Percentiles rank a stretch among this genome's conserved stretches.
Evolutionary conservation across 2,888 invertebrate genomes (phyloP).

Genomic region (Taphrorychus bicolor): DNA sequence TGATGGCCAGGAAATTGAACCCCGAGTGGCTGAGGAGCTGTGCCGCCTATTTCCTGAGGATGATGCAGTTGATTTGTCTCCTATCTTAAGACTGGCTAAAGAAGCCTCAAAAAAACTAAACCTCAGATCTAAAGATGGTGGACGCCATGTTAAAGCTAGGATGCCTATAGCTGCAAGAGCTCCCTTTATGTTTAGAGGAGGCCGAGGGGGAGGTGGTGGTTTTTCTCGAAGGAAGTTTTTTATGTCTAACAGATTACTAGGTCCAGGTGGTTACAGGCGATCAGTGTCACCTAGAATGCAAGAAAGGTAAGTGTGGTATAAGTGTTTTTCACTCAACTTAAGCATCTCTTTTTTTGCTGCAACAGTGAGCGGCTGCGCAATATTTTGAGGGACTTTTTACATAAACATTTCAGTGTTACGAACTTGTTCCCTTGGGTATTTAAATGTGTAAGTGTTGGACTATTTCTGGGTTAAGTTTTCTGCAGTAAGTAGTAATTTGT

Average conservation of each 20-base stretch:
- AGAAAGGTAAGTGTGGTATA: conserved; percentile 48
- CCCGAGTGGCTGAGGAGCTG: conserved; percentile 91
- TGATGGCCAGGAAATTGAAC: conserved; percentile 98
- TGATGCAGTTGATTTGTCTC: conserved; percentile 87
- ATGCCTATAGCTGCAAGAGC: conserved; percentile 62
- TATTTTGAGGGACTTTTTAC: not conserved
- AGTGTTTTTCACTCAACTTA: conserved; percentile 1
- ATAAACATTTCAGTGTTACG: conserved; percentile 9
- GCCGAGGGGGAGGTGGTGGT: conserved; percentile 53
- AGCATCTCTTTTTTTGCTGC: conserved; percentile 6
- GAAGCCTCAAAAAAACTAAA: conserved; percentile 73
- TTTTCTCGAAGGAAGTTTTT: conserved; percentile 68
- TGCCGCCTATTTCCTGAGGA: conserved; percentile 95
- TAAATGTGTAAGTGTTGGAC: conserved; percentile 18
- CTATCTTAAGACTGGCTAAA: conserved; percentile 84
- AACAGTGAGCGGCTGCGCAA: conserved; percentile 19
- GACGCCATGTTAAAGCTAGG: conserved; percentile 58
- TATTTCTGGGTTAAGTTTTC: not conserved
- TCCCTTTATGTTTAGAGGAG: conserved; percentile 59
- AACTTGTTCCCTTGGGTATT: not conserved
- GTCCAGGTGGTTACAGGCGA: conserved; percentile 63
- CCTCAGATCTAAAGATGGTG: conserved; percentile 57
- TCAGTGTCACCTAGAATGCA: conserved; percentile 68
- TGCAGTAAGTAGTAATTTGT: too few relatives aligned
- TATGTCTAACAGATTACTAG: conserved; percentile 69